These are phyloP conservation scores for Mus minutoides DNA, from an alignment of 2,797 vertebrate species.

Conservation along the genomic window DNA sequence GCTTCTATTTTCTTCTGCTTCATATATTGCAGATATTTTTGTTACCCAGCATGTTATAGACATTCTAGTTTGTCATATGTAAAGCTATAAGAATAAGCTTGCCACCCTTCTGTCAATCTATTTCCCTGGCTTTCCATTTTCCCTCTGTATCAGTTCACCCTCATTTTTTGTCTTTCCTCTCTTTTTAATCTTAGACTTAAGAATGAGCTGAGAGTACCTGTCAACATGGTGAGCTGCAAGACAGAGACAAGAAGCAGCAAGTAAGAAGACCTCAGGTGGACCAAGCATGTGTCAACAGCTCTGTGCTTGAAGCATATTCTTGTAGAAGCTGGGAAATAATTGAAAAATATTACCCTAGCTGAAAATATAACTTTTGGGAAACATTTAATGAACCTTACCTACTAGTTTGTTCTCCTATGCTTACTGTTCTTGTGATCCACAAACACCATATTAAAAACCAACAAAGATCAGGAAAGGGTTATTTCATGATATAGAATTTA, in stretches of 20 bases:
- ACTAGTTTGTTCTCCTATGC: background rate
- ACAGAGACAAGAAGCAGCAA: background rate
- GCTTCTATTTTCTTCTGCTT: background rate
- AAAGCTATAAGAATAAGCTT: background rate
- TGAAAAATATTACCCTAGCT: background rate
- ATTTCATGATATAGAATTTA: background rate
- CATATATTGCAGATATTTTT: background rate
- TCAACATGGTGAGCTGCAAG: background rate
- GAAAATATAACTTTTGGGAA: background rate
- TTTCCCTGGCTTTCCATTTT: background rate
- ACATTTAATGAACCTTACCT: background rate
- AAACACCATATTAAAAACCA: background rate
- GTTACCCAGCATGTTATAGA: background rate
- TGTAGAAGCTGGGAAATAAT: background rate
- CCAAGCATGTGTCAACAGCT: background rate
- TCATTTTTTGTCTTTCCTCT: background rate
- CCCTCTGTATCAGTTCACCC: background rate
- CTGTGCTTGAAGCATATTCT: background rate
- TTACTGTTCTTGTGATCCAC: background rate
- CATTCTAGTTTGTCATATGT: background rate
- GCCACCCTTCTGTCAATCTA: background rate
- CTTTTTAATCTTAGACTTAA: background rate
- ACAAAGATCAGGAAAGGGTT: background rate
- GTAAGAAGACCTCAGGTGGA: background rate
- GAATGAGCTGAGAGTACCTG: background rate